Percentiles rank a stretch among this genome's conserved stretches.
Evolutionary conservation across 2,888 invertebrate genomes (phyloP).

Genomic region (Odontothrips loti): DNA sequence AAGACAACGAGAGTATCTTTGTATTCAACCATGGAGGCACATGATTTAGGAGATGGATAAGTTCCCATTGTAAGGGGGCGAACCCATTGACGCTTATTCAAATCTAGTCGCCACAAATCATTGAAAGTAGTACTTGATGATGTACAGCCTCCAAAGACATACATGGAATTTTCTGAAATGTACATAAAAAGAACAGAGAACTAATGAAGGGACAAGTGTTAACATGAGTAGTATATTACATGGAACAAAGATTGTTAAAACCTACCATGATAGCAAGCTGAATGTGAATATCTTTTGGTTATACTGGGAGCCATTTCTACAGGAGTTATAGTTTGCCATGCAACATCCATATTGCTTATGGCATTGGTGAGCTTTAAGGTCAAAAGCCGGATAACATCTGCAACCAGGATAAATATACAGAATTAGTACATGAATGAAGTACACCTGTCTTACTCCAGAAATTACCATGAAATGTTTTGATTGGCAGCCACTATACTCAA

Average conservation of each 20-base stretch:
- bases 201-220: not conserved
- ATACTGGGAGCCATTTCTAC: slow-evolving; percentile 65
- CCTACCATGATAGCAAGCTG: slow-evolving; percentile 68
- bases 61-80: slow-evolving; percentile 76
- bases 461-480: no score
- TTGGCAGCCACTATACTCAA: no score
- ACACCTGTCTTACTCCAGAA: no score
- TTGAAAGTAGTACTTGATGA: slow-evolving; percentile 92
- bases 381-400: slow-evolving; percentile 75
- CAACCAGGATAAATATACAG: slow-evolving; percentile 41
- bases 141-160: slow-evolving; percentile 94
- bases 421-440: no score
- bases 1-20: slow-evolving; percentile 79
- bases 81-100: slow-evolving; percentile 79
- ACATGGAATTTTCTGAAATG: slow-evolving; percentile 73
- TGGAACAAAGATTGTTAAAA: not conserved
- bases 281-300: slow-evolving; percentile 87
- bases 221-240: not conserved
- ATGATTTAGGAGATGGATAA: slow-evolving; percentile 94
- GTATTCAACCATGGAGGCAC: slow-evolving; percentile 86
- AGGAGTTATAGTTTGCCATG: slow-evolving; percentile 64
- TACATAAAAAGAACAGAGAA: slow-evolving; percentile 25
- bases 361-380: slow-evolving; percentile 71
- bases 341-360: slow-evolving; percentile 67
- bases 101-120: slow-evolving; percentile 91